Conservation (phyloP, 2,113 vertebrate genomes). For the Sebastes schlegelii region DNA sequence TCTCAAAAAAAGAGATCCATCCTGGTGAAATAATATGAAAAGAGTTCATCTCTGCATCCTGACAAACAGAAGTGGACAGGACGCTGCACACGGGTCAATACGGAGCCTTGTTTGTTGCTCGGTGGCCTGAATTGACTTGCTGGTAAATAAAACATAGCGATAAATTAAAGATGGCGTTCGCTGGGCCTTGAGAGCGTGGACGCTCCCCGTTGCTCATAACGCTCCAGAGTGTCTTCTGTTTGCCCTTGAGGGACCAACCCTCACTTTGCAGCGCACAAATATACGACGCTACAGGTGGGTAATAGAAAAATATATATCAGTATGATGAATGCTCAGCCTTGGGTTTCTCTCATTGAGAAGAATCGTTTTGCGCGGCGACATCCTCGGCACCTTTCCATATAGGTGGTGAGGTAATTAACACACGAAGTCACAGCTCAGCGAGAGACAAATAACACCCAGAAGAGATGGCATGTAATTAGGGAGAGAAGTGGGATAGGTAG, state of each 20-base stretch:
- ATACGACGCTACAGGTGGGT: slow-evolving; percentile 38
- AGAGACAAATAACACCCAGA: slow-evolving; percentile 26
- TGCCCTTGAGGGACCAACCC: slow-evolving; percentile 36
- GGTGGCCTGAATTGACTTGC: slow-evolving; percentile 45
- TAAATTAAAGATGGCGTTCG: slow-evolving; percentile 71
- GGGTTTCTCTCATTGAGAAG: background rate
- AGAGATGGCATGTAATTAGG: slow-evolving; percentile 1
- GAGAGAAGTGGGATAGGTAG: background rate
- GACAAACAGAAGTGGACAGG: background rate
- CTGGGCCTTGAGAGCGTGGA: slow-evolving; percentile 24
- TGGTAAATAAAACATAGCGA: slow-evolving; percentile 73
- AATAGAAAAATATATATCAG: slow-evolving; percentile 42
- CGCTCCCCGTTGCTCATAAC: slow-evolving; percentile 6
- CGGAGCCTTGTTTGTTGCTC: slow-evolving; percentile 7
- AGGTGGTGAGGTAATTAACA: slow-evolving; percentile 45
- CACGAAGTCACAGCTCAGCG: slow-evolving; percentile 30
- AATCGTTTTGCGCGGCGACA: background rate
- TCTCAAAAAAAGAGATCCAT: too few species aligned
- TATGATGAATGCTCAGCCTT: slow-evolving; percentile 32
- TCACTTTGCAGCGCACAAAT: background rate
- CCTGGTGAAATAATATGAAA: too few species aligned
- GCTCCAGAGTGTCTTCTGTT: slow-evolving; percentile 8
- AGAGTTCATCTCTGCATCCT: background rate
- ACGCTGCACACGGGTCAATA: background rate
- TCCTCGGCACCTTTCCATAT: slow-evolving; percentile 26